Percentiles rank a stretch among this genome's conserved stretches.
Evolutionary conservation across 2,797 vertebrate species (phyloP).

Genomic region (Tadarida brasiliensis): DNA sequence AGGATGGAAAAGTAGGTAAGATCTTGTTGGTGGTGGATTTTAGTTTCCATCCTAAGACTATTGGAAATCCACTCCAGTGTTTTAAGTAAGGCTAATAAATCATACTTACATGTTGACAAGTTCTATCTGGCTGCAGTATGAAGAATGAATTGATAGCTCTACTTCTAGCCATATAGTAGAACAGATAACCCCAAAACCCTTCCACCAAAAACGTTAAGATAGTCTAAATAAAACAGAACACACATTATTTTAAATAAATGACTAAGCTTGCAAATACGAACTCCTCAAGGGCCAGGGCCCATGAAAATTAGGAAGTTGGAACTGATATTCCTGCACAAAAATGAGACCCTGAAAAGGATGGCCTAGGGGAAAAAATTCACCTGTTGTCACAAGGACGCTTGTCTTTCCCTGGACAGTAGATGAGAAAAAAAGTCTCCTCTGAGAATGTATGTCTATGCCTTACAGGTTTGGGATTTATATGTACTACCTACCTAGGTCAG

Average conservation of each 20-base stretch:
- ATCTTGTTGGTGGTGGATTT: background rate
- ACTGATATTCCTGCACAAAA: background rate
- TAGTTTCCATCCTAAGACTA: background rate
- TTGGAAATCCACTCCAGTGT: background rate
- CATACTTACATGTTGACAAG: slow-evolving; percentile 33
- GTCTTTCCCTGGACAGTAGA: background rate
- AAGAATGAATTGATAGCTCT: slow-evolving; percentile 35
- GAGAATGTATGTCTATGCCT: slow-evolving; percentile 10
- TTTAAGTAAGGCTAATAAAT: slow-evolving; percentile 50
- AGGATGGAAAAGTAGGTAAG: slow-evolving; percentile 17
- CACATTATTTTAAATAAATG: slow-evolving; percentile 43
- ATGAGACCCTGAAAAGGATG: background rate
- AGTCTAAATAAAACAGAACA: slow-evolving; percentile 33
- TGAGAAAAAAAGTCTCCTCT: background rate
- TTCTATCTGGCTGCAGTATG: background rate
- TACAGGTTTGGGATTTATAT: slow-evolving; percentile 16
- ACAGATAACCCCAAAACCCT: background rate
- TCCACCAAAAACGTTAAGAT: slow-evolving; percentile 42
- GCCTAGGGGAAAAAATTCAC: background rate
- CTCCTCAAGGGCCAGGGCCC: background rate
- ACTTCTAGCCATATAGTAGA: slow-evolving; percentile 35
- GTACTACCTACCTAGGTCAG: slow-evolving; percentile 11
- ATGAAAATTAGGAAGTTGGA: slow-evolving; percentile 27
- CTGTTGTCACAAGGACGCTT: background rate
- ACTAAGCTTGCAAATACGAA: background rate